Percentiles rank a stretch among this genome's conserved stretches.
Evolutionary conservation across 2,797 vertebrate species (phyloP).

Genomic region (Helostoma temminkii): DNA sequence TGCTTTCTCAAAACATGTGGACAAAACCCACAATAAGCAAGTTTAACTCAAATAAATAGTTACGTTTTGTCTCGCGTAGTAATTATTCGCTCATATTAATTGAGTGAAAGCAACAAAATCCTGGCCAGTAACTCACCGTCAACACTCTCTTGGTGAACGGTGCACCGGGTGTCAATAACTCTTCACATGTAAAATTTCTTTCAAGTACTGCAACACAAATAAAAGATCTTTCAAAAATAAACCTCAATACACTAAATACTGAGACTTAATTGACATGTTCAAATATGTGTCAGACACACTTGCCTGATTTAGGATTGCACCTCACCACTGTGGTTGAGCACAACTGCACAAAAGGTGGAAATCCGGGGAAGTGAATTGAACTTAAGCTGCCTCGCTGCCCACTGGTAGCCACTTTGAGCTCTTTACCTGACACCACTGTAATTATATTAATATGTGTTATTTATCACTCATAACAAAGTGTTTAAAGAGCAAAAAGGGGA

Average conservation of each 20-base stretch:
- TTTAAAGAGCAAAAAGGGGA: background rate
- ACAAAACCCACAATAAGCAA: no score
- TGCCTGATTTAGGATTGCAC: conserved; percentile 91
- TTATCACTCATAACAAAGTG: conserved; percentile 6
- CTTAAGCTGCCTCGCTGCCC: conserved; percentile 65
- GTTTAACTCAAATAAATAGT: no score
- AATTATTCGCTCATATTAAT: background rate
- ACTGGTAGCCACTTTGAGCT: conserved; percentile 70
- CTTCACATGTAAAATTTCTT: conserved; percentile 84
- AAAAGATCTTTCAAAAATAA: conserved; percentile 1
- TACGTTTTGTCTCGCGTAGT: no score
- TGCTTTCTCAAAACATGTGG: background rate
- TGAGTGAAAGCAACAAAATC: background rate
- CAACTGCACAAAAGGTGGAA: conserved; percentile 65
- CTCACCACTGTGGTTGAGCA: conserved; percentile 72
- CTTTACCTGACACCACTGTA: conserved; percentile 81
- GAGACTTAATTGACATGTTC: background rate
- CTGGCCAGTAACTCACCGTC: conserved; percentile 81
- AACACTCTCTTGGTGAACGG: conserved; percentile 88
- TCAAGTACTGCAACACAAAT: conserved; percentile 81
- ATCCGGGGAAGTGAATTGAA: conserved; percentile 55
- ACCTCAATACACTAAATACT: background rate
- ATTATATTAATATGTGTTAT: background rate
- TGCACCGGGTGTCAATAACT: conserved; percentile 88
- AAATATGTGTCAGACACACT: conserved; percentile 37